Percentiles rank a stretch among this genome's conserved stretches.
phyloP scores from a whole-genome alignment of 2,888 invertebrate genomes.

The Ennomos quercinarius region DNA sequence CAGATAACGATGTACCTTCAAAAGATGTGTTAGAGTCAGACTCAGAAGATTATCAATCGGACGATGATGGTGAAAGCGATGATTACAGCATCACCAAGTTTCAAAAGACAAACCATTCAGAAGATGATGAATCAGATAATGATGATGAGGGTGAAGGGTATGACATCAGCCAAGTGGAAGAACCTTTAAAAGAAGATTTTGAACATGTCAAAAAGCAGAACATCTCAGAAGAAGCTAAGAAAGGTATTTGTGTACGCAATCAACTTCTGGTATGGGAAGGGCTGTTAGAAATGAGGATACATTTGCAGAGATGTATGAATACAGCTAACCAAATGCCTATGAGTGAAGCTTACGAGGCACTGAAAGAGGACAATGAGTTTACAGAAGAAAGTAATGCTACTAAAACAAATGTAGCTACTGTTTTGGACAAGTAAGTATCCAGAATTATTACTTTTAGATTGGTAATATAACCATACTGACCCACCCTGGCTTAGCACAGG shows the following conservation, averaged over 20 bases:
- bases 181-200: slow-evolving; percentile 81
- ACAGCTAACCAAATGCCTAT: slow-evolving; percentile 93
- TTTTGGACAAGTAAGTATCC: slow-evolving; percentile 86
- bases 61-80: slow-evolving; percentile 55
- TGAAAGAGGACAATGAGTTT: slow-evolving; percentile 81
- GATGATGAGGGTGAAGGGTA: slow-evolving; percentile 68
- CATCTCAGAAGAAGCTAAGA: slow-evolving; percentile 85
- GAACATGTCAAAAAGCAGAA: slow-evolving; percentile 85
- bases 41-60: slow-evolving; percentile 46
- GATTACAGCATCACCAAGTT: slow-evolving; percentile 61
- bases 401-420: slow-evolving; percentile 80
- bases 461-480: no score
- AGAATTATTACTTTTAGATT: no score
- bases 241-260: slow-evolving; percentile 88
- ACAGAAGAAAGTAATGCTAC: slow-evolving; percentile 77
- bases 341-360: slow-evolving; percentile 76
- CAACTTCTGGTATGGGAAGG: slow-evolving; percentile 93
- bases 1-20: slow-evolving; percentile 30
- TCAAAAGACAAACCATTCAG: slow-evolving; percentile 52
- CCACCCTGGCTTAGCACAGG: no score
- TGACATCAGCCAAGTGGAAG: slow-evolving; percentile 76
- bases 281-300: slow-evolving; percentile 93
- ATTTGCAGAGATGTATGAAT: slow-evolving; percentile 92
- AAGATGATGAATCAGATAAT: slow-evolving; percentile 50
- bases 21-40: slow-evolving; percentile 33